A percentile compares a stretch with the other conserved stretches of the same genome.
Evolutionary conservation across 1,140 invertebrate species (phyloP).

Genomic region (Matsumurasca onukii): DNA sequence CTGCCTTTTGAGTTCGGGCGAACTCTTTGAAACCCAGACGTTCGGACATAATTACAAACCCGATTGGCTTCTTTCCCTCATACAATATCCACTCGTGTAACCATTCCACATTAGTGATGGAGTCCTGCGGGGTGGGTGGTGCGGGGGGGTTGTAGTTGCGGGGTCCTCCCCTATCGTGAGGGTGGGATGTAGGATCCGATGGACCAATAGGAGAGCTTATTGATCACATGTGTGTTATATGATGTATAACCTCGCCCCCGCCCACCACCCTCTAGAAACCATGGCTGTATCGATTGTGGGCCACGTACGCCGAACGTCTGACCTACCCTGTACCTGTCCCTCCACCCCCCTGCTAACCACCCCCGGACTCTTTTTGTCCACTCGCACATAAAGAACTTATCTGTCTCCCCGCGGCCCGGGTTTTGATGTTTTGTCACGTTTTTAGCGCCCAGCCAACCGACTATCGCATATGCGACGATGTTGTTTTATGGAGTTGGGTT

Average conservation of each 20-base stretch:
- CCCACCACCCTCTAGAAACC: slow-evolving; percentile 35
- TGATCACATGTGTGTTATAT: slow-evolving; percentile 41
- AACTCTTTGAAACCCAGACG: background rate
- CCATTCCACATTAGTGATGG: slow-evolving; percentile 3
- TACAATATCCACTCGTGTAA: background rate
- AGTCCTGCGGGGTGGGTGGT: slow-evolving; percentile 28
- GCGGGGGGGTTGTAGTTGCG: slow-evolving; percentile 14
- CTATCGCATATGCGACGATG: too few relatives aligned
- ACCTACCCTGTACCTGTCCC: slow-evolving; percentile 8
- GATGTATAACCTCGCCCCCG: slow-evolving; percentile 37
- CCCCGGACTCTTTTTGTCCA: slow-evolving; percentile 11
- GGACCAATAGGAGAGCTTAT: slow-evolving; percentile 41
- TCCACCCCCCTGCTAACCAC: slow-evolving; percentile 7
- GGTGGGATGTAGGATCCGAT: slow-evolving; percentile 29
- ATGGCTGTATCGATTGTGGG: slow-evolving; percentile 39
- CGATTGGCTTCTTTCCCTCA: background rate
- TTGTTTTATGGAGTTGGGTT: too few relatives aligned
- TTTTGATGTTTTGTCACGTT: slow-evolving; percentile 14
- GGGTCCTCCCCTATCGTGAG: background rate
- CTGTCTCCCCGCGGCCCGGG: slow-evolving; percentile 2
- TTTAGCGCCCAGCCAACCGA: background rate
- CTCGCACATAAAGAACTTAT: slow-evolving; percentile 25
- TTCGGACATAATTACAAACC: background rate
- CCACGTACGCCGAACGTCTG: slow-evolving; percentile 6
- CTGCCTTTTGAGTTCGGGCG: background rate